Evolutionary conservation across 2,797 vertebrate species (phyloP).

Genomic region (Spea hammondii): DNA sequence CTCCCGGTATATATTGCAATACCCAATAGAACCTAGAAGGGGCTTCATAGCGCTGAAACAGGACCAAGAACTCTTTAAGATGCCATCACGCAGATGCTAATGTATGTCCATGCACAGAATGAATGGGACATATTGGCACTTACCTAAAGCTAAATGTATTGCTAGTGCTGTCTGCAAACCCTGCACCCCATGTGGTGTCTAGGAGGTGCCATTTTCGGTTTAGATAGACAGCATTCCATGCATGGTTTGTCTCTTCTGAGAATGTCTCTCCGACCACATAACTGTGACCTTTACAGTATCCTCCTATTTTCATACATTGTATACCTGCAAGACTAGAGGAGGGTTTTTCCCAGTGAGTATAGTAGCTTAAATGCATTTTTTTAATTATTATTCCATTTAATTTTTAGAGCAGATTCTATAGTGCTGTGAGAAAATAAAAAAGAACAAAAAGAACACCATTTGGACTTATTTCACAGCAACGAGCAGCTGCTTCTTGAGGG

Average conservation of each 20-base stretch:
- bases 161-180: slow-evolving; percentile 61
- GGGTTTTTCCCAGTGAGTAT: neutral
- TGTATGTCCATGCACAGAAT: too few relatives aligned
- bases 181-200: slow-evolving; percentile 78
- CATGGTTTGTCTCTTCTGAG: slow-evolving; percentile 64
- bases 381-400: too few relatives aligned
- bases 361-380: too few relatives aligned
- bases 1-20: too few relatives aligned
- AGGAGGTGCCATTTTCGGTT: slow-evolving; percentile 76
- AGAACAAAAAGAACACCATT: too few relatives aligned
- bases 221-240: slow-evolving; percentile 75
- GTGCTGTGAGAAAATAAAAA: too few relatives aligned
- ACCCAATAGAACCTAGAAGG: too few relatives aligned
- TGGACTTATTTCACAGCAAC: too few relatives aligned
- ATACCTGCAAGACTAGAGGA: slow-evolving; percentile 69
- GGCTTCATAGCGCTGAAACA: neutral
- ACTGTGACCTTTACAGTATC: slow-evolving; percentile 70
- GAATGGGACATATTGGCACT: slow-evolving; percentile 23
- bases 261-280: slow-evolving; percentile 71
- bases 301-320: slow-evolving; percentile 70
- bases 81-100: neutral
- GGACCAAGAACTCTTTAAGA: neutral
- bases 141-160: slow-evolving; percentile 74
- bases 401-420: too few relatives aligned
- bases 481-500: too few relatives aligned